Percentiles rank a stretch among this genome's conserved stretches.
These are phyloP conservation scores for Helicorthomorpha holstii DNA, from an alignment of 1,140 invertebrate genomes.

Conservation along the genomic window DNA sequence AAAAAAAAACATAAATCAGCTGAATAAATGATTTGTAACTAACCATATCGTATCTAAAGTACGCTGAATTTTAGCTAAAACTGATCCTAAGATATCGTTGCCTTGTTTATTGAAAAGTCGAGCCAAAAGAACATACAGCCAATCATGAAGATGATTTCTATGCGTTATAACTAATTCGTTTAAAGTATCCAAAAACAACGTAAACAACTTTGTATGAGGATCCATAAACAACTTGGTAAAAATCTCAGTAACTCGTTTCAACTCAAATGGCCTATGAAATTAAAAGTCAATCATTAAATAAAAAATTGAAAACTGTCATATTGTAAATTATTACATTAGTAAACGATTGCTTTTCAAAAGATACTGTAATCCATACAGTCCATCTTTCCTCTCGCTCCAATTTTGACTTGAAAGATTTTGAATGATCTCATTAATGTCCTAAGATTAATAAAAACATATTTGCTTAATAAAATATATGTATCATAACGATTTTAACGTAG, in stretches of 20 bases:
- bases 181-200: conserved; percentile 77
- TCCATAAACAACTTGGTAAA: conserved; percentile 95
- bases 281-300: not conserved
- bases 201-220: conserved; percentile 79
- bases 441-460: too few species aligned
- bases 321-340: conserved; percentile 27
- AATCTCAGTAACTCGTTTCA: conserved; percentile 68
- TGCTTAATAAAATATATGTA: not conserved
- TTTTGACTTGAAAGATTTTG: conserved; percentile 65
- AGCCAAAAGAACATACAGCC: conserved; percentile 71
- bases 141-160: conserved; percentile 66
- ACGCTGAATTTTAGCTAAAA: conserved; percentile 72
- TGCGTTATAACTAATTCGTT: conserved; percentile 75
- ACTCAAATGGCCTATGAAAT: conserved; percentile 31
- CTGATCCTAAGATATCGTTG: conserved; percentile 70
- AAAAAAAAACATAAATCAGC: conserved; percentile 5
- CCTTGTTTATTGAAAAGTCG: conserved; percentile 71
- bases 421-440: conserved; percentile 80
- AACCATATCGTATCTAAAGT: conserved; percentile 70
- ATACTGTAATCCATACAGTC: conserved; percentile 58
- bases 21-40: conserved; percentile 9
- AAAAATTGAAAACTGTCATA: not conserved
- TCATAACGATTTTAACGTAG: not conserved
- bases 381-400: conserved; percentile 85
- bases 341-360: conserved; percentile 51